These are phyloP conservation scores for Bombyx mori DNA, from an alignment of 1,140 invertebrate genomes.

Conservation along the genomic window DNA sequence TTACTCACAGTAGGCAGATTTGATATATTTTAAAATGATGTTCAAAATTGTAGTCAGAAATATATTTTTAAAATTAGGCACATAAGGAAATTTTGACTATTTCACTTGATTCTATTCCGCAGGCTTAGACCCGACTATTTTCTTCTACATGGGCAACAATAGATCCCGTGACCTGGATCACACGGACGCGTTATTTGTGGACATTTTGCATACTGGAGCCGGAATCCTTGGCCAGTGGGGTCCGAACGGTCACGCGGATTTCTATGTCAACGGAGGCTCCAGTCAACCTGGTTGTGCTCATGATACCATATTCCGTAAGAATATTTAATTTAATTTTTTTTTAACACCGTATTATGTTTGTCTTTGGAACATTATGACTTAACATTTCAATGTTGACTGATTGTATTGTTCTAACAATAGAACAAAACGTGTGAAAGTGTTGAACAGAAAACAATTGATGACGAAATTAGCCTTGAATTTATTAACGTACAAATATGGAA, in stretches of 20 bases:
- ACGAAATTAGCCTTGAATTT: too few relatives aligned
- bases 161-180: constrained; percentile 86
- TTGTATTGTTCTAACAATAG: too few relatives aligned
- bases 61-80: not conserved
- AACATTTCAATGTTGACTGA: too few relatives aligned
- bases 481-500: too few relatives aligned
- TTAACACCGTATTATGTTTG: not conserved
- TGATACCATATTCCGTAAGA: constrained; percentile 83
- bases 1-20: too few relatives aligned
- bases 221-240: constrained; percentile 89
- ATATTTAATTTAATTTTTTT: constrained; percentile 1
- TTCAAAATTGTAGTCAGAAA: too few relatives aligned
- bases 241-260: constrained; percentile 89
- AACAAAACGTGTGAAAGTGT: too few relatives aligned
- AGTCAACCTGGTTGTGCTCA: constrained; percentile 89
- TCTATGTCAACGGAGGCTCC: constrained; percentile 91
- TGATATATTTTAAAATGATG: too few relatives aligned
- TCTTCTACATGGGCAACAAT: constrained; percentile 85
- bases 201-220: constrained; percentile 90
- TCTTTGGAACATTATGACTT: not conserved
- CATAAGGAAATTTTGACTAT: not conserved
- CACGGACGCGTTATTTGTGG: constrained; percentile 88
- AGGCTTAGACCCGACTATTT: constrained; percentile 87
- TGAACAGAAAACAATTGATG: too few relatives aligned
- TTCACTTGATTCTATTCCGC: constrained; percentile 18